Percentiles rank a stretch among this genome's conserved stretches.
Conservation (phyloP, 2,113 vertebrate species). For the Acrocephalus kingi region DNA sequence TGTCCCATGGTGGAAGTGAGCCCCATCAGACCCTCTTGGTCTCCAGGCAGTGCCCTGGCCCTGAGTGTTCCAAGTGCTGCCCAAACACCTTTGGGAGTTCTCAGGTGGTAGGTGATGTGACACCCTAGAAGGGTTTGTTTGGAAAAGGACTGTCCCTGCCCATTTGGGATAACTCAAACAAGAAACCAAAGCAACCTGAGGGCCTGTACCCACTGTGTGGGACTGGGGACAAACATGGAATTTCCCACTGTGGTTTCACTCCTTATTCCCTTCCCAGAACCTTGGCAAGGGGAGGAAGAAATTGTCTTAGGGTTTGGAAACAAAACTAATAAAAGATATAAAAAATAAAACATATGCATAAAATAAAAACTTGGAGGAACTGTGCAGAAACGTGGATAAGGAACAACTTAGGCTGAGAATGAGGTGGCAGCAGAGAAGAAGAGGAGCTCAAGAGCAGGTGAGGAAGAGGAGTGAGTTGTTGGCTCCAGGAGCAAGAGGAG, state of each 20-base stretch:
- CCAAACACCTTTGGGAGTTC: background rate
- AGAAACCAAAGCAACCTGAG: background rate
- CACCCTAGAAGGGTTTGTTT: background rate
- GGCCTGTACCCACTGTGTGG: background rate
- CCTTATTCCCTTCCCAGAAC: background rate
- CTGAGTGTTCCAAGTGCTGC: background rate
- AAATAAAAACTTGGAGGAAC: background rate
- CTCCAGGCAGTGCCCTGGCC: background rate
- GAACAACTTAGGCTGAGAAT: background rate
- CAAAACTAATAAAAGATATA: background rate
- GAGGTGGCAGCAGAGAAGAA: background rate
- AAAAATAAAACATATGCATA: background rate
- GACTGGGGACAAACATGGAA: background rate
- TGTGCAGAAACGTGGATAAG: background rate
- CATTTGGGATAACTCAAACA: fast-evolving
- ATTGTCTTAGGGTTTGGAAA: background rate
- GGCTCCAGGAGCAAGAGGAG: background rate
- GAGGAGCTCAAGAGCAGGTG: background rate
- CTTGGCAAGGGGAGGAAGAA: background rate
- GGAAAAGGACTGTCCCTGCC: background rate
- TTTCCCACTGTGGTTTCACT: background rate
- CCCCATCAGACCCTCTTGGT: background rate
- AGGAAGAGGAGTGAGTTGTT: background rate
- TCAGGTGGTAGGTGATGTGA: background rate
- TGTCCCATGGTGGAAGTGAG: background rate